A percentile compares a stretch with the other conserved stretches of the same genome.
phyloP scores from a whole-genome alignment of 2,113 vertebrate species.

The Brienomyrus brachyistius region DNA sequence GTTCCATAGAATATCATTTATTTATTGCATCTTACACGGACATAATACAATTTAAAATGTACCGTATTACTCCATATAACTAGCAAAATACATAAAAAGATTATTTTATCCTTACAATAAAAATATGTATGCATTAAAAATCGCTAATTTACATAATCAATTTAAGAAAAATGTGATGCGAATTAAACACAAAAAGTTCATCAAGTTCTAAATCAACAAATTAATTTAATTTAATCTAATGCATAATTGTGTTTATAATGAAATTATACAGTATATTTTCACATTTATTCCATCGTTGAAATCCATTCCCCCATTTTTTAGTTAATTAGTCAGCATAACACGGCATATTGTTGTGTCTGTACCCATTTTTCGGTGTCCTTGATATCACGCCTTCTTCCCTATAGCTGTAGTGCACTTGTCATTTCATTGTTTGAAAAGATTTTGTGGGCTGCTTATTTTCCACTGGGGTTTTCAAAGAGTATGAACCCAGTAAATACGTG shows the following conservation, averaged over 20 bases:
- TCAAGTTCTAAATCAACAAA: background rate
- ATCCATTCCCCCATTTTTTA: background rate
- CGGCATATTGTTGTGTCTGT: background rate
- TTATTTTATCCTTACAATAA: background rate
- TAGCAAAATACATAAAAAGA: background rate
- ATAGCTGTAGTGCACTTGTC: background rate
- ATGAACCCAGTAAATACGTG: background rate
- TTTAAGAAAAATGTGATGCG: background rate
- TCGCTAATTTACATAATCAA: background rate
- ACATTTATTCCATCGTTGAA: background rate
- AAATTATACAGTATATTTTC: background rate
- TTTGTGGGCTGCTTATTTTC: background rate
- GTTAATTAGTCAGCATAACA: background rate
- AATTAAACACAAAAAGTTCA: background rate
- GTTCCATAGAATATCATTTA: background rate
- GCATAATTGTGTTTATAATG: background rate
- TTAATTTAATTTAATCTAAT: background rate
- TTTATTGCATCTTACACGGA: background rate
- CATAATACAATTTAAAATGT: too few species aligned
- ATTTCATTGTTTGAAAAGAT: background rate
- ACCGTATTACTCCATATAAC: background rate
- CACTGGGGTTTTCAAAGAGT: background rate
- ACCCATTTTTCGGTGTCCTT: background rate
- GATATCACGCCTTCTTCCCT: background rate
- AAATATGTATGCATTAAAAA: background rate